A percentile compares a stretch with the other conserved stretches of the same genome.
These are phyloP conservation scores for Spizella passerina DNA, from an alignment of 2,797 vertebrate genomes.

Conservation along the genomic window DNA sequence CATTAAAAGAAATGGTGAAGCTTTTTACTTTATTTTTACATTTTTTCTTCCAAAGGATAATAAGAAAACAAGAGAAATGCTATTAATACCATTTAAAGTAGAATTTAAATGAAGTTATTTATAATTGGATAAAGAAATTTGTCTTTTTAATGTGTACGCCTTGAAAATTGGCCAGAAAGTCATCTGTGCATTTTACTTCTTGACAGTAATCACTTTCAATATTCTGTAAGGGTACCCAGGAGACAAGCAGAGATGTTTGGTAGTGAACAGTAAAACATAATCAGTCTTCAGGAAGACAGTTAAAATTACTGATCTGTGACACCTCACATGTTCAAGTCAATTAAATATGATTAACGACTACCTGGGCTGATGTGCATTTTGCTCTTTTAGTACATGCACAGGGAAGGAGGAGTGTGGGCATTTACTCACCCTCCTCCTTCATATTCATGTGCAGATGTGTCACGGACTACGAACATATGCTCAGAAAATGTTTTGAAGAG, in stretches of 20 bases:
- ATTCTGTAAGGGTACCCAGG: constrained; percentile 66
- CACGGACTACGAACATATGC: background rate
- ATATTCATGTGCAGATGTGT: constrained; percentile 6
- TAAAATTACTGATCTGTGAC: constrained; percentile 78
- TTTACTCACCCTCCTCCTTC: constrained; percentile 16
- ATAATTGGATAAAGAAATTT: constrained; percentile 49
- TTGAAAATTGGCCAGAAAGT: constrained; percentile 68
- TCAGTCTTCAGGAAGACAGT: constrained; percentile 78
- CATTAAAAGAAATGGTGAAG: background rate
- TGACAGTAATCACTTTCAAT: constrained; percentile 78
- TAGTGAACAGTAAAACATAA: constrained; percentile 68
- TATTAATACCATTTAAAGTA: background rate
- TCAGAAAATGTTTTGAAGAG: background rate
- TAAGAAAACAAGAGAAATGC: background rate
- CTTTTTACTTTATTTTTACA: background rate
- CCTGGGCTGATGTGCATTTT: constrained; percentile 15
- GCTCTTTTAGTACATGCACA: background rate
- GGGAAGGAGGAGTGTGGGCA: background rate
- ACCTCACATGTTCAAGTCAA: constrained; percentile 78
- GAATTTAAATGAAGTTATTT: constrained; percentile 37
- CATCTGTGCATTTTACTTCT: constrained; percentile 68
- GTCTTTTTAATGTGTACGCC: constrained; percentile 21
- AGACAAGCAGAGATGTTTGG: constrained; percentile 68
- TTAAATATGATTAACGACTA: constrained; percentile 82
- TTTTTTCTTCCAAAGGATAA: background rate